Evolutionary conservation across 2,797 vertebrate species (phyloP).

Genomic region (Anolis apletophallus): DNA sequence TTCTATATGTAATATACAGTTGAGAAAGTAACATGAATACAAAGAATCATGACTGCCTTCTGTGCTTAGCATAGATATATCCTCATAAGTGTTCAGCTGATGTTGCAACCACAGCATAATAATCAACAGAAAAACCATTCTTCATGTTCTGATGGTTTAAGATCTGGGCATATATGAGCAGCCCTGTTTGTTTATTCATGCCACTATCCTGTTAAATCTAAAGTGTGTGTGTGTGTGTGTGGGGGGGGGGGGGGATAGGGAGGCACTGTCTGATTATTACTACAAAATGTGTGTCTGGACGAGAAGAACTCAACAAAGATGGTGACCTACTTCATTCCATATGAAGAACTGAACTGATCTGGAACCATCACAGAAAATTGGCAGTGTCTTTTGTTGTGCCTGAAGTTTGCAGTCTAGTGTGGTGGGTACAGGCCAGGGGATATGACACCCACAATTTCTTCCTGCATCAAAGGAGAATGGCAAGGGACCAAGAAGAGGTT

Average conservation of each 20-base stretch:
- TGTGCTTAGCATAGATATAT: neutral
- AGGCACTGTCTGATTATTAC: neutral
- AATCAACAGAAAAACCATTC: neutral
- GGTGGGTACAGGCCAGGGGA: no score
- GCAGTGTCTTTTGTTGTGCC: no score
- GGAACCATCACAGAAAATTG: no score
- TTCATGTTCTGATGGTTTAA: neutral
- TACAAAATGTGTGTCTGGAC: neutral
- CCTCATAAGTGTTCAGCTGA: neutral
- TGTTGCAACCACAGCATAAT: neutral
- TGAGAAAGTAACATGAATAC: neutral
- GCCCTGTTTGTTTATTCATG: neutral
- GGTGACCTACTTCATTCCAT: neutral
- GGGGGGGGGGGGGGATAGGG: neutral
- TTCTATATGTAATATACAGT: neutral
- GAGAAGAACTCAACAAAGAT: neutral
- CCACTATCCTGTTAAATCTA: neutral
- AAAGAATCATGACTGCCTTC: neutral
- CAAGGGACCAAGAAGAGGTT: neutral
- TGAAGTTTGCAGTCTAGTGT: no score
- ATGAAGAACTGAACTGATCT: no score
- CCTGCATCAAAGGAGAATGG: no score
- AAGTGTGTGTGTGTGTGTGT: no score
- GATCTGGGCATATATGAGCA: neutral
- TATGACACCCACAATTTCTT: no score